Conservation (phyloP, 2,113 vertebrate genomes). For the Agapornis roseicollis region DNA sequence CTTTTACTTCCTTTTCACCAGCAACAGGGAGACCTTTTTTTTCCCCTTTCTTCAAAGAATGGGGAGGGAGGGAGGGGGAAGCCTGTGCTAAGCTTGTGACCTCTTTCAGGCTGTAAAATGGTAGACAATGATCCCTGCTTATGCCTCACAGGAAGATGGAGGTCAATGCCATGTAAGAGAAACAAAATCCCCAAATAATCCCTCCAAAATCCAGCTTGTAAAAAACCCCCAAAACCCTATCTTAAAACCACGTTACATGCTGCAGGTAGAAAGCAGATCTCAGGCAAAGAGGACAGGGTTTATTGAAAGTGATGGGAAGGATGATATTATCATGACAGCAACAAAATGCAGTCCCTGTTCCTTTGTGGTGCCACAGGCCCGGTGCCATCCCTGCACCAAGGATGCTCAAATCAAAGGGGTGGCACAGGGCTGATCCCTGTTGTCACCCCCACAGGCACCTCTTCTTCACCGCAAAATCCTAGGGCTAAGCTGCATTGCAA, state of each 20-base stretch:
- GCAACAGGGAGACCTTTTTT: neutral
- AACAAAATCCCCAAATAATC: neutral
- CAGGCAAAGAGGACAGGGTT: accelerated
- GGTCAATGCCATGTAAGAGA: neutral
- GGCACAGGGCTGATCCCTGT: neutral
- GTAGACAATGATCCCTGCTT: neutral
- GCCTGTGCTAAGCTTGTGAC: neutral
- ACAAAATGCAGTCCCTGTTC: neutral
- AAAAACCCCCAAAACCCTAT: accelerated
- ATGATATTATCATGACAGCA: neutral
- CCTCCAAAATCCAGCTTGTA: neutral
- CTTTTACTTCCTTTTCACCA: conserved; percentile 77
- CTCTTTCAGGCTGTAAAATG: neutral
- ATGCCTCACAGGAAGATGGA: neutral
- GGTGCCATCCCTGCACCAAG: neutral
- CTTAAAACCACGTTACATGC: accelerated
- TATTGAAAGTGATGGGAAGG: neutral
- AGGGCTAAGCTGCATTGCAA: neutral
- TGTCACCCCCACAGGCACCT: neutral
- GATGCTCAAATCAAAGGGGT: neutral
- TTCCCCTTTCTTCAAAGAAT: neutral
- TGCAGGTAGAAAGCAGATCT: neutral
- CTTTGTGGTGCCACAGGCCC: neutral
- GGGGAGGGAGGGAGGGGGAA: neutral
- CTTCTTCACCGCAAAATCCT: neutral